phyloP scores from a whole-genome alignment of 2,797 vertebrate genomes.

The Lutjanus campechanus region DNA sequence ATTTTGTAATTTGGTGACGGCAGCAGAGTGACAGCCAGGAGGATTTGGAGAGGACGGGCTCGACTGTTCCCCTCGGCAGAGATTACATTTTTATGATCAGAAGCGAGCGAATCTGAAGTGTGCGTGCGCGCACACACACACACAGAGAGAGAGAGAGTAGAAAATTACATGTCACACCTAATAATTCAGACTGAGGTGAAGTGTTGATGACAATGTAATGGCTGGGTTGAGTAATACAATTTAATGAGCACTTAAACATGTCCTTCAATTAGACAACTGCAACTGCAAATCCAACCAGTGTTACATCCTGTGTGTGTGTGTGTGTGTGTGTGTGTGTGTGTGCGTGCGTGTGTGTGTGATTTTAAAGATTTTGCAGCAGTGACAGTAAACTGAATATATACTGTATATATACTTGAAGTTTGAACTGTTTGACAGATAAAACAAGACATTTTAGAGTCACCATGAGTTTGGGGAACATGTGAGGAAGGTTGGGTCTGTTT shows the following conservation, averaged over 20 bases:
- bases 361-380: not conserved
- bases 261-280: conserved; percentile 41
- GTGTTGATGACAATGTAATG: conserved; percentile 35
- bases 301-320: conserved; percentile 1
- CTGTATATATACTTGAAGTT: no score
- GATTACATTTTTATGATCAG: conserved; percentile 33
- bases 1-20: not conserved
- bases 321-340: conserved; percentile 7
- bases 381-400: no score
- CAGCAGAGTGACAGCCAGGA: conserved; percentile 26
- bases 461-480: no score
- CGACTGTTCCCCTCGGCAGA: not conserved
- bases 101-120: not conserved
- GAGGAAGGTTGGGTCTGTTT: no score
- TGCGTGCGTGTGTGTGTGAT: not conserved
- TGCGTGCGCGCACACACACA: conserved; percentile 6
- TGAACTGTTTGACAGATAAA: no score
- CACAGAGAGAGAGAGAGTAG: not conserved
- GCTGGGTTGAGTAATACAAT: conserved; percentile 30
- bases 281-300: not conserved
- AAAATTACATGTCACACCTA: conserved; percentile 36
- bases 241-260: conserved; percentile 47
- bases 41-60: not conserved
- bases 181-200: conserved; percentile 22
- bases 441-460: no score